Percentiles rank a stretch among this genome's conserved stretches.
Conservation (phyloP, 2,888 invertebrate genomes). For the Drosophila lacicola region DNA sequence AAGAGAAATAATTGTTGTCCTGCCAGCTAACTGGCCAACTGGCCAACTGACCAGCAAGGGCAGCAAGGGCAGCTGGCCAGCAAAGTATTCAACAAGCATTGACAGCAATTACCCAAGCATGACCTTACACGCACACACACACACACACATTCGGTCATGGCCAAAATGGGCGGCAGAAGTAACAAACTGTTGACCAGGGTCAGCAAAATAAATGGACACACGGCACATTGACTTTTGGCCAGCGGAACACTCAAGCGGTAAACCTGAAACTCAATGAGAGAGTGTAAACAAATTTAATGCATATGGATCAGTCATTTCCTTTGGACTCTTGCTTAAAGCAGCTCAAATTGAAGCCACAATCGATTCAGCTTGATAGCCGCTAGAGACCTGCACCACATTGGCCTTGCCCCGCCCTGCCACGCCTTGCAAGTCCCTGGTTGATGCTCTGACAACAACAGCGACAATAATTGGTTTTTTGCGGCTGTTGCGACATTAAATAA, state of each 20-base stretch:
- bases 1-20: constrained; percentile 62
- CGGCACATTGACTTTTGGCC: constrained; percentile 18
- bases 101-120: constrained; percentile 54
- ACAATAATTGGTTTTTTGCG: constrained; percentile 9
- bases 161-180: constrained; percentile 30
- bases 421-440: background rate
- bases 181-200: constrained; percentile 46
- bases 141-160: constrained; percentile 19
- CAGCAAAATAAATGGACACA: constrained; percentile 16
- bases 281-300: constrained; percentile 3
- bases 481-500: constrained; percentile 60
- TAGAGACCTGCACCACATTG: background rate
- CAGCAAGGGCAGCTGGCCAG: constrained; percentile 3
- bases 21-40: constrained; percentile 17
- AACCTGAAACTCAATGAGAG: constrained; percentile 2
- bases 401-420: background rate
- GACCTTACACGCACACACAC: constrained; percentile 27
- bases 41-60: constrained; percentile 2
- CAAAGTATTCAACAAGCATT: constrained; percentile 29
- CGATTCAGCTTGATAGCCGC: background rate
- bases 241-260: constrained; percentile 3
- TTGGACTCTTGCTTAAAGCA: background rate
- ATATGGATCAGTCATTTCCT: constrained; percentile 6
- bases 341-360: background rate
- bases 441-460: constrained; percentile 1